Percentiles rank a stretch among this genome's conserved stretches.
Conservation (phyloP, 1,140 invertebrate species). For the Tribolium madens region DNA sequence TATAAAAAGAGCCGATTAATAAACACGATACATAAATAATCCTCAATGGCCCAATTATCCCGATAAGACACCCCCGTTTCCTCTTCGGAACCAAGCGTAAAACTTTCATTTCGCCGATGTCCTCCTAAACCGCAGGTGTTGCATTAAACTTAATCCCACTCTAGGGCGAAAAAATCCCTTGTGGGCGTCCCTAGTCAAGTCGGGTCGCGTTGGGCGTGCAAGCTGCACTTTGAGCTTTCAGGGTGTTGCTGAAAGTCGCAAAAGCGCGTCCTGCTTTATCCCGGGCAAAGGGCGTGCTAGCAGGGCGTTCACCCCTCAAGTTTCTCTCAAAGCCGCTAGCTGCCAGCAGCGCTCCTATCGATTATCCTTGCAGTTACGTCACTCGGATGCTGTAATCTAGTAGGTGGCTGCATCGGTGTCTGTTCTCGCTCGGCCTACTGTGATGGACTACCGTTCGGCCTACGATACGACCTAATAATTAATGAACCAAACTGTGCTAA, state of each 20-base stretch:
- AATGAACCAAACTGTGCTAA: conserved; percentile 43
- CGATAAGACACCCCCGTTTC: too few species aligned
- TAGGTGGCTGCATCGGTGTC: conserved; percentile 52
- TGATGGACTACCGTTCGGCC: conserved; percentile 41
- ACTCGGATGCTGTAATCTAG: conserved; percentile 63
- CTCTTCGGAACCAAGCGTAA: too few species aligned
- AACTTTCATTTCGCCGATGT: neutral
- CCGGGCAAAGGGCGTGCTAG: conserved; percentile 41
- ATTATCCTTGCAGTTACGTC: conserved; percentile 64
- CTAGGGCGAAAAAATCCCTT: neutral
- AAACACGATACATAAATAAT: too few species aligned
- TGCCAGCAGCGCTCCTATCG: conserved; percentile 63
- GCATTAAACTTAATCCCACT: neutral
- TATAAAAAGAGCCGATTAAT: too few species aligned
- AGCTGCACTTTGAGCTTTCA: neutral
- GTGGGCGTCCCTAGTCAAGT: neutral
- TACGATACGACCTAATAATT: conserved; percentile 40
- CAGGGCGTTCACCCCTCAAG: conserved; percentile 64
- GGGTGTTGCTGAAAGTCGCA: neutral
- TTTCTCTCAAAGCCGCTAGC: conserved; percentile 55
- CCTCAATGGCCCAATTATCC: too few species aligned
- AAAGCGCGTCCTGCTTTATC: conserved; percentile 36
- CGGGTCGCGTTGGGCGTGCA: neutral
- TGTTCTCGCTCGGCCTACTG: conserved; percentile 44
- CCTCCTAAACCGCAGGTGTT: neutral